Evolutionary conservation across 2,888 invertebrate genomes (phyloP).

Genomic region (Galeopsomyia nigrocyanea): DNA sequence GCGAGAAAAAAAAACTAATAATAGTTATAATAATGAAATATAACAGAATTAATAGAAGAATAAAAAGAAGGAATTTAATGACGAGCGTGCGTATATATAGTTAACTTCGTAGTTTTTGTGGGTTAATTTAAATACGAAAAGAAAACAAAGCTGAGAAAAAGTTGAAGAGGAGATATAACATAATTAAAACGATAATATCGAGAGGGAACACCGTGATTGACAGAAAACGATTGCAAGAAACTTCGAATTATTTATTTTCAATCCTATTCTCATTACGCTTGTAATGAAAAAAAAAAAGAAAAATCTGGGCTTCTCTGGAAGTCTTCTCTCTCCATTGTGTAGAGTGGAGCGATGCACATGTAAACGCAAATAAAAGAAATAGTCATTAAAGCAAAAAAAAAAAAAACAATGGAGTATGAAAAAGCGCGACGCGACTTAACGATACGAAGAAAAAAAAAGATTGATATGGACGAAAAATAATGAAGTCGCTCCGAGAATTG

Average conservation of each 20-base stretch:
- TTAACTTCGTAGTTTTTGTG: slow-evolving; percentile 16
- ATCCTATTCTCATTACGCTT: slow-evolving; percentile 1
- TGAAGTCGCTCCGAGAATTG: slow-evolving; percentile 59
- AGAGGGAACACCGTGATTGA: slow-evolving; percentile 45
- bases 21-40: slow-evolving; percentile 22
- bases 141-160: background rate
- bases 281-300: slow-evolving; percentile 4
- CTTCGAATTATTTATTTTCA: slow-evolving; percentile 38
- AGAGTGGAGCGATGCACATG: background rate
- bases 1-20: slow-evolving; percentile 6
- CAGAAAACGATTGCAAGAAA: slow-evolving; percentile 34
- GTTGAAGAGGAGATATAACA: slow-evolving; percentile 15
- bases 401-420: background rate
- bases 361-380: slow-evolving; percentile 17
- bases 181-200: slow-evolving; percentile 12
- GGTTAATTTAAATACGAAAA: slow-evolving; percentile 20
- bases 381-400: background rate
- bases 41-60: slow-evolving; percentile 16
- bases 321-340: background rate
- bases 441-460: background rate
- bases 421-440: slow-evolving; percentile 3
- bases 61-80: slow-evolving; percentile 32
- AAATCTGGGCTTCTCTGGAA: background rate
- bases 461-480: background rate
- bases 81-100: slow-evolving; percentile 28